These are phyloP conservation scores for Prionace glauca DNA, from an alignment of 2,797 vertebrate species.

Conservation along the genomic window DNA sequence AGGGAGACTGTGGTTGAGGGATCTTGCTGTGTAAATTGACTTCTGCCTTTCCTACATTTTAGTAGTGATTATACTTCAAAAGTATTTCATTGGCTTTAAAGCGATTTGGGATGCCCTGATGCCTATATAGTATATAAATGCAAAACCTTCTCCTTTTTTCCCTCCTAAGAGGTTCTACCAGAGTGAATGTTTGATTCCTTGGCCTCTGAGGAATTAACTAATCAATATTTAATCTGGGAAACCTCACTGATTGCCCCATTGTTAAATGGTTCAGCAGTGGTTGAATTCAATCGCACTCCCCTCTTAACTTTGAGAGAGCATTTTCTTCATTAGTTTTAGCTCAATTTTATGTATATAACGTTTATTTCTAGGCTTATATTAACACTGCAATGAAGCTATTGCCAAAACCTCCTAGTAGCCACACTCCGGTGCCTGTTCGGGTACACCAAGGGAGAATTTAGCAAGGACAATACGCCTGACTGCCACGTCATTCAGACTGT, in stretches of 20 bases:
- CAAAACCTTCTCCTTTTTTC: neutral
- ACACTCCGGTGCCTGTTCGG: too few species aligned
- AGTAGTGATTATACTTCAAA: neutral
- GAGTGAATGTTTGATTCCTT: neutral
- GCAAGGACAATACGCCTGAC: too few species aligned
- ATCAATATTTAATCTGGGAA: neutral
- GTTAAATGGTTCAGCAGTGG: neutral
- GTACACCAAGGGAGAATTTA: too few species aligned
- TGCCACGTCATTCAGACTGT: too few species aligned
- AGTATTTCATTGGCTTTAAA: neutral
- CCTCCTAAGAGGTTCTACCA: neutral
- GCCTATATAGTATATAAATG: neutral
- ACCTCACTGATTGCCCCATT: neutral
- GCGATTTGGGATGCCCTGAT: neutral
- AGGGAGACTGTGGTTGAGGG: neutral
- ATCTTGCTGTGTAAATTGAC: neutral
- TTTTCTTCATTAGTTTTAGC: neutral
- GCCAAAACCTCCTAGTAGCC: too few species aligned
- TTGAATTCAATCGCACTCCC: neutral
- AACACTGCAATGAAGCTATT: too few species aligned
- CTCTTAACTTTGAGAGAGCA: neutral
- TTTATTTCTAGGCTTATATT: too few species aligned
- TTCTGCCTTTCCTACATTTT: neutral
- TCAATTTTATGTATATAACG: neutral
- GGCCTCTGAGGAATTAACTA: neutral